Evolutionary conservation across 2,888 invertebrate species (phyloP).

Genomic region (Dryococelus australis): DNA sequence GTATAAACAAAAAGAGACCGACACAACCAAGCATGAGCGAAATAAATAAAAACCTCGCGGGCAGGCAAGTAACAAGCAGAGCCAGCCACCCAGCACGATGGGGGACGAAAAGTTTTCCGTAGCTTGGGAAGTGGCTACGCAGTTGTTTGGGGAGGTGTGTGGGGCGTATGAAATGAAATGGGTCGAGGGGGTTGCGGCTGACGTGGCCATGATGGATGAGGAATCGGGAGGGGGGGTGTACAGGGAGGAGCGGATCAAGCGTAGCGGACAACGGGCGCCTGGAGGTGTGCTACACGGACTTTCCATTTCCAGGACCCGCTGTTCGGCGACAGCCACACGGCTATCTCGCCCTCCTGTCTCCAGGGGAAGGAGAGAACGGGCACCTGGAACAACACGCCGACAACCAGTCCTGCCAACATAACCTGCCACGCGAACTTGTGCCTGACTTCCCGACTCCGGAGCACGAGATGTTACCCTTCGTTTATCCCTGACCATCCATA

Average conservation of each 20-base stretch:
- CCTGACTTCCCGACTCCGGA: too few species aligned
- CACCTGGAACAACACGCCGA: too few species aligned
- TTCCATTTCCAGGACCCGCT: conserved; percentile 20
- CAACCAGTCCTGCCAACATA: too few species aligned
- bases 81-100: not conserved
- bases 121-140: not conserved
- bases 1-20: not conserved
- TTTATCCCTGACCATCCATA: too few species aligned
- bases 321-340: conserved; percentile 4
- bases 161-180: conserved; percentile 29
- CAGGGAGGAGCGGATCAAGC: not conserved
- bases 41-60: not conserved
- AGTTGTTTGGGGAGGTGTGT: not conserved
- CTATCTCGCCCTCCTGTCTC: not conserved
- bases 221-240: conserved; percentile 23
- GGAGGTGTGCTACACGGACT: conserved; percentile 20
- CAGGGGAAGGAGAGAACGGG: not conserved
- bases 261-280: not conserved
- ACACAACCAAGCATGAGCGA: not conserved
- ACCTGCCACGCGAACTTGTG: too few species aligned
- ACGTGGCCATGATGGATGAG: conserved; percentile 44
- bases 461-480: too few species aligned
- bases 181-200: conserved; percentile 36
- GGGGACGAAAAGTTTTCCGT: not conserved
- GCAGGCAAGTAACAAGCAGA: not conserved